Evolutionary conservation across 2,113 vertebrate species (phyloP).

Genomic region (Herpailurus yagouaroundi): DNA sequence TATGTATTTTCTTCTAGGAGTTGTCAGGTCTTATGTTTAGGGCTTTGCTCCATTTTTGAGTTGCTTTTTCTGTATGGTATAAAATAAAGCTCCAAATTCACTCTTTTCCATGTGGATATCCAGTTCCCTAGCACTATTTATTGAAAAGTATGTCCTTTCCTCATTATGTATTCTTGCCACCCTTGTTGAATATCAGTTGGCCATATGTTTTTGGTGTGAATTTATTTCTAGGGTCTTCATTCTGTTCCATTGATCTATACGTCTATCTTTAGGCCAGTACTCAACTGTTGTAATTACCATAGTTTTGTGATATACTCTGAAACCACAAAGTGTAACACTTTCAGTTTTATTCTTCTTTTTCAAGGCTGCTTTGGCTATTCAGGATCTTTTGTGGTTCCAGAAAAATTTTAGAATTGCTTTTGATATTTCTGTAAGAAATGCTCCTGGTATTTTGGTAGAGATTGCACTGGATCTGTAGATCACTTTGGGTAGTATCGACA

Average conservation of each 20-base stretch:
- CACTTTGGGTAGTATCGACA: background rate
- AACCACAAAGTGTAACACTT: background rate
- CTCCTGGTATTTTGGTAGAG: background rate
- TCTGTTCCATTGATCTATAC: background rate
- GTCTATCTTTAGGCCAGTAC: background rate
- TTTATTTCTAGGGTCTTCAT: background rate
- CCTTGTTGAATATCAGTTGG: background rate
- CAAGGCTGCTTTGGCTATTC: background rate
- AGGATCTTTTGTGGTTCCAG: background rate
- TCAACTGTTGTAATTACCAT: background rate
- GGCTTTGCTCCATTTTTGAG: background rate
- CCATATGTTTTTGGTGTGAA: too few species aligned
- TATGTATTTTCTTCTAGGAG: background rate
- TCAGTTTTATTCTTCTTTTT: background rate
- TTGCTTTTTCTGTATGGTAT: background rate
- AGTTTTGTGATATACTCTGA: background rate
- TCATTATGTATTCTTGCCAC: background rate
- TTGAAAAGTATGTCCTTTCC: background rate
- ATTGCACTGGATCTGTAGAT: background rate
- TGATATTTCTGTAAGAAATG: background rate
- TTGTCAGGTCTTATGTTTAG: background rate
- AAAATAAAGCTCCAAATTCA: background rate
- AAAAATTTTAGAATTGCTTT: background rate
- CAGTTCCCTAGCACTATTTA: background rate
- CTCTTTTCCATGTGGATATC: background rate